Percentiles rank a stretch among this genome's conserved stretches.
Evolutionary conservation across 2,113 vertebrate species (phyloP).

Genomic region (Carassius auratus): DNA sequence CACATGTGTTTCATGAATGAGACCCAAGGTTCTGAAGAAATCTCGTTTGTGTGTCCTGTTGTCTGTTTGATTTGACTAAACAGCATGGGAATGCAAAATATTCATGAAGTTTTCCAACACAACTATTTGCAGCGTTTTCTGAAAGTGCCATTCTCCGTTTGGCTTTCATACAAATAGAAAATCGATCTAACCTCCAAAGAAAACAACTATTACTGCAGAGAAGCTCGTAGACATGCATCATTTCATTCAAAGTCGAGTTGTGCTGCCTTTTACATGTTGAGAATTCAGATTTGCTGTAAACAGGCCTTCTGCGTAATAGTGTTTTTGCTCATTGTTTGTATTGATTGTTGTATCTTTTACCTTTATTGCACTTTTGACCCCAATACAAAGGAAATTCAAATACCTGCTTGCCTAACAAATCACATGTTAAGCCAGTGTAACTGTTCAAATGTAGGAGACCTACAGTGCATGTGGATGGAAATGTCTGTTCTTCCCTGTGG

Average conservation of each 20-base stretch:
- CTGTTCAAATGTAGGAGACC: neutral
- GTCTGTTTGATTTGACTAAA: neutral
- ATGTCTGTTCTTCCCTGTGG: neutral
- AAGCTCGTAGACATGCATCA: neutral
- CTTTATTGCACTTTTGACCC: neutral
- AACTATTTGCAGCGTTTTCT: neutral
- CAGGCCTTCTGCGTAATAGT: neutral
- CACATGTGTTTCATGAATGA: neutral
- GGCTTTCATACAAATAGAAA: neutral
- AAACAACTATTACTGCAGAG: neutral
- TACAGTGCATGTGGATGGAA: neutral
- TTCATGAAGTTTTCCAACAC: neutral
- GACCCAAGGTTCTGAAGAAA: neutral
- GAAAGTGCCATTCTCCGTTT: too few relatives aligned
- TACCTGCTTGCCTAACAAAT: neutral
- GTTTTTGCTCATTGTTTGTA: neutral
- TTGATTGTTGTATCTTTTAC: neutral
- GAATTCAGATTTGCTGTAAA: neutral
- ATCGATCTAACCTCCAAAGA: neutral
- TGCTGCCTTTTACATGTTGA: neutral
- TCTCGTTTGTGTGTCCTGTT: neutral
- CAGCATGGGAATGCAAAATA: neutral
- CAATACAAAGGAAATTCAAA: neutral
- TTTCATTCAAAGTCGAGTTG: neutral
- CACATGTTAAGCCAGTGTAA: neutral